Evolutionary conservation across 2,797 vertebrate genomes (phyloP), one percentile per base, ranked within the genome.

Genomic region (Chaetophractus vellerosus): DNA sequence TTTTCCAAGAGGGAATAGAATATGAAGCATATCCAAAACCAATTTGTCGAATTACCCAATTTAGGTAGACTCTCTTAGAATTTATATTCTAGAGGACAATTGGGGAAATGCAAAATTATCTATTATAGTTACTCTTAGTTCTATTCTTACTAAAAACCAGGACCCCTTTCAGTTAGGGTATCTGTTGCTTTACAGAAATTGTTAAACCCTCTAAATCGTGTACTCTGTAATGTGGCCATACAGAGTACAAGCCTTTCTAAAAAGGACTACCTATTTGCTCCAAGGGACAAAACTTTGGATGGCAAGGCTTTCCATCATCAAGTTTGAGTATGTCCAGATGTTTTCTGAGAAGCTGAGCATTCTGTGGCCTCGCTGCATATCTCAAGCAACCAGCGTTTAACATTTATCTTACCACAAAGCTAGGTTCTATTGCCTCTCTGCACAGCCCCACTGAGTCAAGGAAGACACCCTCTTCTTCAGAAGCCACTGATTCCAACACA

Each of bases 1-100:
- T 23, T 80, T 88, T 86, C 38, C 16, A 52, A 16, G 57, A 84
- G 45, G 26, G 26, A 92, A 63, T 36, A 63, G 26, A 81, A 8
- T 21, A 82, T 26, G 63, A 71, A 69, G 18, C 3, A 86, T 61
- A 79, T 82, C 82, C 69, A 74, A 94, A 94, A 83, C 45, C 31
- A 10, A 78, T 55, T 88, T 92, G n/a, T 91, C 86, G 80, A 80
- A 80, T 90, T 66, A 82, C 14, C 45, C 66, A 86, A 61, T 12
- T 89, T 45, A 80, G 71, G 31, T 10, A 45, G 71, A 69, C 41
- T 86, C 55, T 85, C 50, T 85, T 82, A 61, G 69, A 72, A 72
- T 64, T 38, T 95, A 78, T 57, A 59, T 75, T 86, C 48, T 50
- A 72, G 41, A 79, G 38, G 36, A 63, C 26, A 57, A 23, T 80